Evolutionary conservation across 2,797 vertebrate genomes (phyloP).

Genomic region (Pelochelys cantorii): DNA sequence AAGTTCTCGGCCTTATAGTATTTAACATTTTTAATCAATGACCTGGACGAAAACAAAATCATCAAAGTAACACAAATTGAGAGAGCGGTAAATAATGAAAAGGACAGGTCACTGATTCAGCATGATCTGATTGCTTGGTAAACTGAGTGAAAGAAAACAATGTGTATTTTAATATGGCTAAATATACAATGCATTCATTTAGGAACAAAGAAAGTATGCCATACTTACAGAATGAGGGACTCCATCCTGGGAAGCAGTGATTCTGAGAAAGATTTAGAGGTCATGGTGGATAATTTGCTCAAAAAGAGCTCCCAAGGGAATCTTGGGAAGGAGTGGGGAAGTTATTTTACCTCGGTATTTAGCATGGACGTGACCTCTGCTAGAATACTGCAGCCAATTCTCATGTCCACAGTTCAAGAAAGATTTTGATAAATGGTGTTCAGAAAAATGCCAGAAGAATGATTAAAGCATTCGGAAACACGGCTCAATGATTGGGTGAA

Average conservation of each 20-base stretch:
- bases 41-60: background rate
- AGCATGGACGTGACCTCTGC: background rate
- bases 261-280: background rate
- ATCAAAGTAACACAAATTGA: background rate
- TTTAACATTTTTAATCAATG: background rate
- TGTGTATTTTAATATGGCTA: background rate
- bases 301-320: background rate
- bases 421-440: background rate
- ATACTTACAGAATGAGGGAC: background rate
- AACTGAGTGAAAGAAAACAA: background rate
- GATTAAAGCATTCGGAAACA: background rate
- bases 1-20: background rate
- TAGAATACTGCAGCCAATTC: background rate
- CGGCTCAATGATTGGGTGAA: background rate
- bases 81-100: background rate
- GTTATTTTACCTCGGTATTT: background rate
- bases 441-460: background rate
- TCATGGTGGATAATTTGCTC: background rate
- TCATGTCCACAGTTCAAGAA: background rate
- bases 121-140: background rate
- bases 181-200: background rate
- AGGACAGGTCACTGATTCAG: background rate
- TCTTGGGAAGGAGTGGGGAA: background rate
- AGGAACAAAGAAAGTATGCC: background rate
- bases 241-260: background rate